phyloP scores from a whole-genome alignment of 2,113 vertebrate species.

The Uria aalge region DNA sequence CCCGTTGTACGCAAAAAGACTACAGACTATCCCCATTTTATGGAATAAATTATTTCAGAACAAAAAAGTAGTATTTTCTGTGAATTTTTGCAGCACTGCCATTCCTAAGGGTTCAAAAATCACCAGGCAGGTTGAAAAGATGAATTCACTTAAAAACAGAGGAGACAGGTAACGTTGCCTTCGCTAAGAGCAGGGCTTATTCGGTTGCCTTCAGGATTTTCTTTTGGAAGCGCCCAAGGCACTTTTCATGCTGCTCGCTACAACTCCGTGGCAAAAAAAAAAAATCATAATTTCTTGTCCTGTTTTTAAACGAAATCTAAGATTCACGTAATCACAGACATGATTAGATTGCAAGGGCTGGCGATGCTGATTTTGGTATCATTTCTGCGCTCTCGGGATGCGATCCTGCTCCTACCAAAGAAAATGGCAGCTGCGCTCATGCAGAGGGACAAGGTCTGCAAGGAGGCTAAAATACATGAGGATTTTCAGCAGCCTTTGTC shows the following conservation, averaged over 20 bases:
- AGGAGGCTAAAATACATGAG: neutral
- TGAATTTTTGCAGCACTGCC: neutral
- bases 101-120: neutral
- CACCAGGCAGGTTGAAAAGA: neutral
- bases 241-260: neutral
- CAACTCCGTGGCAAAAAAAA: neutral
- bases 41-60: neutral
- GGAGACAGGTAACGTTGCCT: neutral
- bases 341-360: neutral
- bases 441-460: fast-evolving
- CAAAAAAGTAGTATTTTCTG: neutral
- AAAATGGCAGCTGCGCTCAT: fast-evolving
- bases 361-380: fast-evolving
- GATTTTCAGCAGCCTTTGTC: neutral
- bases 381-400: neutral
- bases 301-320: neutral
- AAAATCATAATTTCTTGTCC: neutral
- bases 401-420: neutral
- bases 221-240: neutral
- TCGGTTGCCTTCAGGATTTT: neutral
- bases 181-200: neutral
- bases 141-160: neutral
- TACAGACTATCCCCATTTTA: neutral
- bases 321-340: neutral
- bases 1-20: neutral